Evolutionary conservation across 2,113 vertebrate species (phyloP).

Genomic region (Mesoclemmys tuberculata): DNA sequence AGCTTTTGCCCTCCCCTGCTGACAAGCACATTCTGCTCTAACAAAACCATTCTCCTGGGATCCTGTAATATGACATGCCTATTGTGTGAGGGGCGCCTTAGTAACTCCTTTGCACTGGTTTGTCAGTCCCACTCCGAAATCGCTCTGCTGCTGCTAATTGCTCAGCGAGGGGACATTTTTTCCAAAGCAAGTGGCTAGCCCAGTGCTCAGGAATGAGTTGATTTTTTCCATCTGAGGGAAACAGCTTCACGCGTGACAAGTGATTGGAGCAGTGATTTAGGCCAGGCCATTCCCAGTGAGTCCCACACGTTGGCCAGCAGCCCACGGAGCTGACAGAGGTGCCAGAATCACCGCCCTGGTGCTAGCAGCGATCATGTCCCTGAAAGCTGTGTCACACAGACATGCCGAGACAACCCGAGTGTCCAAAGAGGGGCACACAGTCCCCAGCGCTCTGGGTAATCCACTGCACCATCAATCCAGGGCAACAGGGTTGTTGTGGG

Average conservation of each 20-base stretch:
- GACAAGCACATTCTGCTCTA: not conserved
- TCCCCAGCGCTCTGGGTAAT: slow-evolving; percentile 64
- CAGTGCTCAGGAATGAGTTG: not conserved
- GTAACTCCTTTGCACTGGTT: not conserved
- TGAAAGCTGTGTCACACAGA: not conserved
- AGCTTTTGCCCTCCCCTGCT: slow-evolving; percentile 27
- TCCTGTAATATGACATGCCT: not conserved
- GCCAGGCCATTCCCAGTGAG: not conserved
- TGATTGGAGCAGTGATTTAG: not conserved
- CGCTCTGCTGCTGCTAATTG: not conserved
- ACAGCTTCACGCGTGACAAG: not conserved
- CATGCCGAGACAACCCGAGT: slow-evolving; percentile 40
- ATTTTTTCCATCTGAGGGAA: not conserved
- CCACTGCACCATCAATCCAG: slow-evolving; percentile 65
- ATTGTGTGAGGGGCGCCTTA: not conserved
- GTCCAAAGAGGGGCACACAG: slow-evolving; percentile 61
- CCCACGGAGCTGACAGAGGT: not conserved
- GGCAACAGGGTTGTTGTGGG: slow-evolving; percentile 61
- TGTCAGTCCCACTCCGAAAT: fast-evolving
- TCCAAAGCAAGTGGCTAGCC: not conserved
- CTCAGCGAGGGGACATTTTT: not conserved
- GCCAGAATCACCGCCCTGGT: not conserved
- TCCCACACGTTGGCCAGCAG: not conserved
- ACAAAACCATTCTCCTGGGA: not conserved
- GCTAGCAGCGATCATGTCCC: no score